phyloP scores from a whole-genome alignment of 1,140 invertebrate genomes.

The Ptiloglossa arizonensis region DNA sequence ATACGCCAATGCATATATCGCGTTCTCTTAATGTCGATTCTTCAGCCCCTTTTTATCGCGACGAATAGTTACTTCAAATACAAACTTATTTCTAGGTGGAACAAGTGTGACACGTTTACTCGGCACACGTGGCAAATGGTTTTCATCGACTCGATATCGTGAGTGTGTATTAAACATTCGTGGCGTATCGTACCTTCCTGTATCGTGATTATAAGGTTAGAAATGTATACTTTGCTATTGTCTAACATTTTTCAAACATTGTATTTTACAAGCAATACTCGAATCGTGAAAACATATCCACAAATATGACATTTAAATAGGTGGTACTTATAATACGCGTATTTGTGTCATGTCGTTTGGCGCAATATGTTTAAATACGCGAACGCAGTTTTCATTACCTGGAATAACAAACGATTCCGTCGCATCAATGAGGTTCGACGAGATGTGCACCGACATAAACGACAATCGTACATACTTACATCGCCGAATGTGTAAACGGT shows the following conservation, averaged over 20 bases:
- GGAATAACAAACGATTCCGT: neutral
- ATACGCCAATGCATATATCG: no score
- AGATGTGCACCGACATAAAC: neutral
- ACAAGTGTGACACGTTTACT: no score
- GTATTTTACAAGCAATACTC: neutral
- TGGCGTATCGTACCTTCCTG: no score
- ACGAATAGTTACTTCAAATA: no score
- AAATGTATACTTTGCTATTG: no score
- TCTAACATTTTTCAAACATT: neutral
- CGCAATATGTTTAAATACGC: slow-evolving; percentile 51
- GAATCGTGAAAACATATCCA: neutral
- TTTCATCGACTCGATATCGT: no score
- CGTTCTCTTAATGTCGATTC: no score
- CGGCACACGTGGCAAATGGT: no score
- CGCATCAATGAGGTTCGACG: neutral
- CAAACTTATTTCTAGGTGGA: no score
- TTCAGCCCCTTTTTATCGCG: no score
- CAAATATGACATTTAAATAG: neutral
- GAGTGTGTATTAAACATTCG: no score
- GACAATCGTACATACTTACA: slow-evolving; percentile 61
- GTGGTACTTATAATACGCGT: neutral
- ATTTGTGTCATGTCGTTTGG: neutral
- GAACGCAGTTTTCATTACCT: slow-evolving; percentile 66
- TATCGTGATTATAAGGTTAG: no score
- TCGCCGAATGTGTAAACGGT: slow-evolving; percentile 64